phyloP scores from a whole-genome alignment of 2,888 invertebrate genomes.

The Calameuta pallipes region DNA sequence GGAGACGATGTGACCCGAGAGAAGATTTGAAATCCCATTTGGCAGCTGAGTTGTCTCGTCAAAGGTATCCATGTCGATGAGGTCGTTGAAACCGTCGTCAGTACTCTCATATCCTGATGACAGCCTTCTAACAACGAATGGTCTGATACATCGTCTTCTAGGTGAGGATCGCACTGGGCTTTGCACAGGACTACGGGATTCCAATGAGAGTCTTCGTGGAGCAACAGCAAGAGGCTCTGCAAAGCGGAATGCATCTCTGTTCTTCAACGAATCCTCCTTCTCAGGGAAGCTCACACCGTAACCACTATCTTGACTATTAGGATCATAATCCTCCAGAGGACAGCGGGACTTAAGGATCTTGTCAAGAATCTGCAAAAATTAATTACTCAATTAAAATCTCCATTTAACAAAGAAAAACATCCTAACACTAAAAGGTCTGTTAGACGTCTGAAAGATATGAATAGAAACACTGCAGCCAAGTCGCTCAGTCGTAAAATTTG shows the following conservation, averaged over 20 bases:
- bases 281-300: slow-evolving; percentile 66
- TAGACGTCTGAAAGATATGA: too few species aligned
- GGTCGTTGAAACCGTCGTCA: slow-evolving; percentile 76
- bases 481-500: not conserved
- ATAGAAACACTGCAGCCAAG: too few species aligned
- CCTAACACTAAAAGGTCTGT: too few species aligned
- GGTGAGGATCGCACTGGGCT: slow-evolving; percentile 50
- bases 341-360: slow-evolving; percentile 46
- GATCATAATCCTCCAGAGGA: slow-evolving; percentile 69
- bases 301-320: slow-evolving; percentile 73
- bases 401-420: too few species aligned
- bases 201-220: slow-evolving; percentile 57
- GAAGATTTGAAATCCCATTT: slow-evolving; percentile 70
- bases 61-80: slow-evolving; percentile 72
- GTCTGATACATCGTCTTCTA: slow-evolving; percentile 17
- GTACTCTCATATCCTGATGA: slow-evolving; percentile 72
- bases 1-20: slow-evolving; percentile 69
- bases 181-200: slow-evolving; percentile 45
- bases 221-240: slow-evolving; percentile 64
- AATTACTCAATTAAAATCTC: too few species aligned
- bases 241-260: slow-evolving; percentile 56
- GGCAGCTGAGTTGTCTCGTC: slow-evolving; percentile 68
- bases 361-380: slow-evolving; percentile 3
- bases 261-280: slow-evolving; percentile 42
- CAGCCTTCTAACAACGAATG: slow-evolving; percentile 66